A percentile compares a stretch with the other conserved stretches of the same genome.
Evolutionary conservation across 2,113 vertebrate genomes (phyloP).

Genomic region (Tyrannus savana): DNA sequence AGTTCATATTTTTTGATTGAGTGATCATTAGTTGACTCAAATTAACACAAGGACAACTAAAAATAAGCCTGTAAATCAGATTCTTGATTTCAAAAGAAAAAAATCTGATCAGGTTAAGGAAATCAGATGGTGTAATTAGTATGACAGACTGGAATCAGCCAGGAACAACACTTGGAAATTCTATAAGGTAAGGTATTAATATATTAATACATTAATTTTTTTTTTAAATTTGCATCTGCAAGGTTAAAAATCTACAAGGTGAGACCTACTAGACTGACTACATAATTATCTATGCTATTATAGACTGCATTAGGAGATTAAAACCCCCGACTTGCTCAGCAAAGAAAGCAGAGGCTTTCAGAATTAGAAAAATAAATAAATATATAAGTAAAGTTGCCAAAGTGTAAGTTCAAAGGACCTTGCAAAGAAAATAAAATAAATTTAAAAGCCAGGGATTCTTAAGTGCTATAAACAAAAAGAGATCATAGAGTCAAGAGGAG

Average conservation of each 20-base stretch:
- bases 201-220: too few species aligned
- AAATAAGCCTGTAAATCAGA: neutral
- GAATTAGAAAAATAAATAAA: neutral
- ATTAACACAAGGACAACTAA: neutral
- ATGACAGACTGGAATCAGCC: neutral
- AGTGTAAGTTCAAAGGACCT: neutral
- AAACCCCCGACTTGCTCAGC: neutral
- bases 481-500: neutral
- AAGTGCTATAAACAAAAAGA: neutral
- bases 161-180: neutral
- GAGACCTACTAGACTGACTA: neutral
- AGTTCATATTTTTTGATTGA: neutral
- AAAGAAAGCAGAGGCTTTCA: neutral
- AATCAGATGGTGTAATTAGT: neutral
- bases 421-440: neutral
- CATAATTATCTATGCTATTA: neutral
- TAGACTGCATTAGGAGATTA: neutral
- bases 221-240: neutral
- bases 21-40: neutral
- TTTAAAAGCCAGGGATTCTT: neutral
- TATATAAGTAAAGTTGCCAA: neutral
- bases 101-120: neutral
- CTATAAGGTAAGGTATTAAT: neutral
- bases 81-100: constrained; percentile 1
- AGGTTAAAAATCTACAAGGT: neutral